Conservation (phyloP, 1,140 invertebrate species). For the Drosophila suzukii region DNA sequence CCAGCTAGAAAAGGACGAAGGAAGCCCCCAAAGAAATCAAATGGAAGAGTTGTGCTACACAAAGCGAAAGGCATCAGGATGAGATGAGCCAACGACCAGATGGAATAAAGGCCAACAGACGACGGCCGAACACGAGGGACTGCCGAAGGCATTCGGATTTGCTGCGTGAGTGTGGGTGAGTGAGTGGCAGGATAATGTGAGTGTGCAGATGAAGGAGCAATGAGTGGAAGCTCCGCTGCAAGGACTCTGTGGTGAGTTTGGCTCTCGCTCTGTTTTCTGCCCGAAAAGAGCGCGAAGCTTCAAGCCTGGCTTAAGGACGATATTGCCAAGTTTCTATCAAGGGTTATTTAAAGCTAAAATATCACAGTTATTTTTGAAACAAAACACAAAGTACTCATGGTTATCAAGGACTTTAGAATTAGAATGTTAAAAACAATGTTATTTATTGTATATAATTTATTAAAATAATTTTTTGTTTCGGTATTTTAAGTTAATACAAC, state of each 20-base stretch:
- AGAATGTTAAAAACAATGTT: no score
- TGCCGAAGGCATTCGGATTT: slow-evolving; percentile 9
- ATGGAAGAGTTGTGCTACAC: slow-evolving; percentile 69
- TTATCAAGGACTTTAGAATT: no score
- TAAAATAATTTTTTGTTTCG: no score
- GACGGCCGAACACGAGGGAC: not conserved
- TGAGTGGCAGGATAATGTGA: not conserved
- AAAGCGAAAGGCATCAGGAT: slow-evolving; percentile 38
- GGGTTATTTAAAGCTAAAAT: no score
- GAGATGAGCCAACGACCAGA: slow-evolving; percentile 21
- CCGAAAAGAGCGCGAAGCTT: not conserved
- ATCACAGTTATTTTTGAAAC: no score
- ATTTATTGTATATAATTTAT: no score
- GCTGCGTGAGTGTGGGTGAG: not conserved
- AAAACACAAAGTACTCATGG: no score
- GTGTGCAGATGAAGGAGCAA: slow-evolving; percentile 15
- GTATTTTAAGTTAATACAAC: no score
- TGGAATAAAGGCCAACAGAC: slow-evolving; percentile 24
- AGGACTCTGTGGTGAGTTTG: slow-evolving; percentile 32
- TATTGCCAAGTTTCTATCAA: not conserved
- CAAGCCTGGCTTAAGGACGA: slow-evolving; percentile 10
- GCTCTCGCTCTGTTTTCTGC: not conserved
- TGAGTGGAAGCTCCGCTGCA: slow-evolving; percentile 37
- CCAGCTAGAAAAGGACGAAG: slow-evolving; percentile 28
- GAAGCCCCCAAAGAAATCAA: slow-evolving; percentile 73